Conservation (phyloP, 2,113 vertebrate species). For the Girardinichthys multiradiatus region DNA sequence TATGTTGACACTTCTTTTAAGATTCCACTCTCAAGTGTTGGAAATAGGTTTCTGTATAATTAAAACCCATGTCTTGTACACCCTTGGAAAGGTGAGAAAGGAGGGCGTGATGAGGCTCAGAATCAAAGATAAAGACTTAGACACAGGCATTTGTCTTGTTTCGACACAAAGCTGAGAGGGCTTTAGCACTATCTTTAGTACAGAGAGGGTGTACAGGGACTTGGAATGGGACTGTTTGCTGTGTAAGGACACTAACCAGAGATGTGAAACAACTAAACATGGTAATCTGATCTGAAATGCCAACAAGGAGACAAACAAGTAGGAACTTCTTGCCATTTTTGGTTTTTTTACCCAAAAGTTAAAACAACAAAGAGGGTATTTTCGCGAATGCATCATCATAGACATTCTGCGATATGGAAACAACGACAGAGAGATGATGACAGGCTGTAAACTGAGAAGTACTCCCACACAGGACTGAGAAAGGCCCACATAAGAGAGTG, state of each 20-base stretch:
- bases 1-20: constrained; percentile 27
- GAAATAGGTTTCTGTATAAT: constrained; percentile 41
- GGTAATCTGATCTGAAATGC: constrained; percentile 35
- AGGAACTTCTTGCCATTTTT: constrained; percentile 1
- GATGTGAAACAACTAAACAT: constrained; percentile 36
- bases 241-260: constrained; percentile 36
- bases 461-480: constrained; percentile 5
- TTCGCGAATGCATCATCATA: no score
- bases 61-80: constrained; percentile 34
- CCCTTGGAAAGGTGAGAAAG: constrained; percentile 47
- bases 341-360: neutral
- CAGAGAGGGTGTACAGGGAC: no score
- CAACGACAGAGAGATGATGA: neutral
- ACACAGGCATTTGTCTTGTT: constrained; percentile 71
- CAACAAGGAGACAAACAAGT: neutral
- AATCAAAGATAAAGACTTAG: constrained; percentile 60
- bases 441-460: constrained; percentile 31
- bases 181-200: no score
- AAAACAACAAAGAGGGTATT: neutral
- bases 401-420: no score
- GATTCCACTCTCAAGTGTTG: constrained; percentile 28
- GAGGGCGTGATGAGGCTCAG: constrained; percentile 20
- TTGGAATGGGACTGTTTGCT: neutral
- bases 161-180: constrained; percentile 56
- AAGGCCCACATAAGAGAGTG: neutral